phyloP scores from a whole-genome alignment of 1,140 invertebrate genomes.

The Ridgeia piscesae region DNA sequence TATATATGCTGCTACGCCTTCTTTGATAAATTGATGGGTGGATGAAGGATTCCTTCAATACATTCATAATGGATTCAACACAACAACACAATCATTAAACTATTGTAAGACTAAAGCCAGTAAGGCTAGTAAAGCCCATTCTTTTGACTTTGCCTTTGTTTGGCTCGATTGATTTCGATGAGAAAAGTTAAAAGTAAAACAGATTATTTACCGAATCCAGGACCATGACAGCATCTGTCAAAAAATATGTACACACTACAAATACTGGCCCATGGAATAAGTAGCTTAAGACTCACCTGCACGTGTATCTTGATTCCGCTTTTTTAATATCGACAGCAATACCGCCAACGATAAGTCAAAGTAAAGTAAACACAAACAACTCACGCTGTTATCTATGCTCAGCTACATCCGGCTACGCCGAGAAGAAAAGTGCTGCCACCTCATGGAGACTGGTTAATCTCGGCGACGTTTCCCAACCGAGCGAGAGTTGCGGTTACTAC shows the following conservation, averaged over 20 bases:
- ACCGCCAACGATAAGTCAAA: neutral
- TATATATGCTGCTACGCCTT: neutral
- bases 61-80: neutral
- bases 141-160: neutral
- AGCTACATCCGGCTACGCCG: neutral
- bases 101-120: too few species aligned
- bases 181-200: too few species aligned
- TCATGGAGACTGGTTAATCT: too few species aligned
- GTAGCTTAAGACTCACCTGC: neutral
- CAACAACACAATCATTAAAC: neutral
- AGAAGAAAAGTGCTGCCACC: too few species aligned
- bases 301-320: neutral
- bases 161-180: too few species aligned
- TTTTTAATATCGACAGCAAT: too few species aligned
- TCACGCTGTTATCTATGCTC: neutral
- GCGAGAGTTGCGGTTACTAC: too few species aligned
- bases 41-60: neutral
- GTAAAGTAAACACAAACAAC: neutral
- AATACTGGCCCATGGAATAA: neutral
- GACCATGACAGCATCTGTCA: neutral
- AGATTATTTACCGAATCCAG: too few species aligned
- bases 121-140: too few species aligned
- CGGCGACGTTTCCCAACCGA: too few species aligned
- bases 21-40: neutral
- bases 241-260: neutral